phyloP scores from a whole-genome alignment of 2,797 vertebrate species.

The Paguma larvata region DNA sequence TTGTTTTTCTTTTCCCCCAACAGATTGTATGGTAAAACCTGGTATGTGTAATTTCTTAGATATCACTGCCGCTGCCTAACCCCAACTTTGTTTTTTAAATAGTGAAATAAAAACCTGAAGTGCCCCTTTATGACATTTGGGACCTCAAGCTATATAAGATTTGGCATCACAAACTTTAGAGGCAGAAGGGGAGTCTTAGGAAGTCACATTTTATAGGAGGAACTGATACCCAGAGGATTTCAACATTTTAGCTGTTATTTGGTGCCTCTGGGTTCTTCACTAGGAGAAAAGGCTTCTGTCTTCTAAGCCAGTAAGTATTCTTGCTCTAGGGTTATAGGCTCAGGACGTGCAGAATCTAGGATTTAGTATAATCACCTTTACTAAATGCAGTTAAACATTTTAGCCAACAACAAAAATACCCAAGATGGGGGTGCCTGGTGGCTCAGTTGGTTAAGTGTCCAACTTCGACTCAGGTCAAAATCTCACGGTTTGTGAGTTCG shows the following conservation, averaged over 20 bases:
- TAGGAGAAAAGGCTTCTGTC: neutral
- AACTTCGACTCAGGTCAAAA: neutral
- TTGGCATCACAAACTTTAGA: slow-evolving; percentile 11
- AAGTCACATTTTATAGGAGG: neutral
- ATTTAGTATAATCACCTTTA: slow-evolving; percentile 15
- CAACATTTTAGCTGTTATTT: slow-evolving; percentile 17
- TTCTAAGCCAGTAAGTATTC: neutral
- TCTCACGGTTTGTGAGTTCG: neutral
- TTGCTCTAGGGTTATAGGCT: neutral
- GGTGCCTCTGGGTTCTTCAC: neutral
- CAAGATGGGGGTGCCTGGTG: neutral
- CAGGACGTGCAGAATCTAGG: neutral
- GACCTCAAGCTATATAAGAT: neutral
- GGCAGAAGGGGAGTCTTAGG: neutral
- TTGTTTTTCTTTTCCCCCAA: neutral
- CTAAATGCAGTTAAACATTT: neutral
- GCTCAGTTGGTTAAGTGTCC: neutral
- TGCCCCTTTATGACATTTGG: neutral
- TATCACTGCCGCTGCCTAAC: neutral
- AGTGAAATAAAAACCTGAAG: slow-evolving; percentile 7
- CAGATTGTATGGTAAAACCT: neutral
- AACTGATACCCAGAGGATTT: neutral
- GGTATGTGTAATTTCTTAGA: neutral
- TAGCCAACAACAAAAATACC: neutral
- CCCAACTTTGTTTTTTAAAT: slow-evolving; percentile 31